Evolutionary conservation across 2,113 vertebrate species (phyloP), one percentile per base, ranked within the genome.

Genomic region (Hydrochoerus hydrochaeris): DNA sequence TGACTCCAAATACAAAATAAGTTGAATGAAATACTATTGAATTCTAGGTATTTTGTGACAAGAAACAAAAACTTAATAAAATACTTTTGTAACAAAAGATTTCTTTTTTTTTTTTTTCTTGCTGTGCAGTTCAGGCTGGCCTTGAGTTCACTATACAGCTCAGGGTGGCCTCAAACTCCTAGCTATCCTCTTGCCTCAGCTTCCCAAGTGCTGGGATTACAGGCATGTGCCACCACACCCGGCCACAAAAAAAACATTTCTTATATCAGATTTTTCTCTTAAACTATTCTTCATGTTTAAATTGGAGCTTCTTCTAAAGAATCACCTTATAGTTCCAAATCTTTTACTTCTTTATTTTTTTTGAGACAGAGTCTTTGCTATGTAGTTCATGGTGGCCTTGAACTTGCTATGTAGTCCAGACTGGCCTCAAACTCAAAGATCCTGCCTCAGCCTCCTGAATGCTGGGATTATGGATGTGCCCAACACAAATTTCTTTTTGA

Each of bases 231-330:
- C 67, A 69, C 16, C 35, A 69, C 11, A 13, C 7, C 35, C 35
- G 20, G 67, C 17, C 67, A 69, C 67, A 69, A 69, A 96, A 46
- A 52, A 77, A 78, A 38, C n/a, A n/a, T 77, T 93, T 92, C 86
- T 96, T 88, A 78, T 69, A 65, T 67, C 57, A 95, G 52, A 90
- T 88, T 95, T 91, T 94, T 57, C 77, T 96, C 94, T 94, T 60
- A 41, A 93, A 87, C 41, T 80, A 3, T 35, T 92, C 77, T 84
- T 95, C 41, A 80, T 65, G 30, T 83, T 88, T 94, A 92, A 95
- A 87, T 35, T 88, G 52, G 30, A 92, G 14, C 49, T 83, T 93
- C n/a, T 90, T 95, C 67, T 89, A 69, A 96, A 95, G 20, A 91
- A 77, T 80, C 12, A 90, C 57, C 94, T 94, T 87, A 88, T 78